Evolutionary conservation across 2,888 invertebrate genomes (phyloP), one percentile per base, ranked within the genome.

Genomic region (Stenolophus ochropezus): DNA sequence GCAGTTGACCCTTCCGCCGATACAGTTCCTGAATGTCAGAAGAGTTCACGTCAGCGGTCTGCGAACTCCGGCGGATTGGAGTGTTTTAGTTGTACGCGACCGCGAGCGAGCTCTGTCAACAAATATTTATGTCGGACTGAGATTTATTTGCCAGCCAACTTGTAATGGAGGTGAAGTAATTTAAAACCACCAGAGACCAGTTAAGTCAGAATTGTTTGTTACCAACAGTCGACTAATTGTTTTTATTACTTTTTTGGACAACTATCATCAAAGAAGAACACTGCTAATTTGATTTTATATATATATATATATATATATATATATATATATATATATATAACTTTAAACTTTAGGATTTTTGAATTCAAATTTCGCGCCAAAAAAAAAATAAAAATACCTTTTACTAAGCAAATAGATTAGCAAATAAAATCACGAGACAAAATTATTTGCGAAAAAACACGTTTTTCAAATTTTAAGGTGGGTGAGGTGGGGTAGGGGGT

Each of bases 11-110:
- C 73, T 27, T 33, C n/a, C 8, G 14, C 4, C 51, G 47, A 73
- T 71, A 73, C 58, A 65, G 47, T 80, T 80, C 73, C 42, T 73
- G 80, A 73, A 80, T 80, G 80, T 80, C 80, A 80, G 58, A n/a
- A n/a, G n/a, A 80, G 80, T 80, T 80, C 79, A 51, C 23, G 42
- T 79, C 73, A 73, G 73, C 14, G 73, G 73, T 75, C 53, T 18
- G 20, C 23, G 75, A 25, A 27, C 53, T 51, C 51, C 49, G 6
- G 4, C 51, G 53, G 51, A 49, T 73, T 75, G 16, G 18, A 75
- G 53, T 53, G 18, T 69, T 69, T 69, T 33, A 18, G 27, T 69
- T 69, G 18, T 18, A 8, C 11, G 56, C 20, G 25, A 0, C 61
- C 14, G 65, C 33, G 27, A 18, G 65, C 6, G 8, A 27, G 14